phyloP scores from a whole-genome alignment of 2,888 invertebrate genomes.

The Hyposoter dolosus region DNA sequence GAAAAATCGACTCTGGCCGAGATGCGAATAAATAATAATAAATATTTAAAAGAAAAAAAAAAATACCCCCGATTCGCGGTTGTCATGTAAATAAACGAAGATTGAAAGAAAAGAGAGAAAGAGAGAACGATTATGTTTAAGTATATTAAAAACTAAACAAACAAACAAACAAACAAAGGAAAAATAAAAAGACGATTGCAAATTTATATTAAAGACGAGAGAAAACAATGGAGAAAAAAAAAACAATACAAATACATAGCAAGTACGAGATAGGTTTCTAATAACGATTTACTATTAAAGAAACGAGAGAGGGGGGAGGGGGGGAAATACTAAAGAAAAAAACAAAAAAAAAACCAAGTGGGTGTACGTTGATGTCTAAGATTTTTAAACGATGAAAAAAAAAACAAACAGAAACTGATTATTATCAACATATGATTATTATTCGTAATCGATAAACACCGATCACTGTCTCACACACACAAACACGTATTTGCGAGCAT shows the following conservation, averaged over 20 bases:
- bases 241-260: slow-evolving; percentile 79
- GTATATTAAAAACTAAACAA: slow-evolving; percentile 53
- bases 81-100: slow-evolving; percentile 76
- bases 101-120: not conserved
- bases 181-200: slow-evolving; percentile 57
- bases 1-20: slow-evolving; percentile 24
- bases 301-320: not conserved
- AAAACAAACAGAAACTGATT: slow-evolving; percentile 75
- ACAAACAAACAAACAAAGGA: slow-evolving; percentile 27
- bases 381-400: slow-evolving; percentile 80
- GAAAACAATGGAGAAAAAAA: slow-evolving; percentile 56
- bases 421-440: slow-evolving; percentile 80
- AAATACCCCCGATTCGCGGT: slow-evolving; percentile 56
- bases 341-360: slow-evolving; percentile 72
- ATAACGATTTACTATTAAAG: slow-evolving; percentile 83
- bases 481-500: slow-evolving; percentile 45
- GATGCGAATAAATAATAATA: slow-evolving; percentile 40
- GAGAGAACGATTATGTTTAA: slow-evolving; percentile 67
- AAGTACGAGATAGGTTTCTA: slow-evolving; percentile 83
- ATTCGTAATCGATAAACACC: slow-evolving; percentile 77
- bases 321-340: slow-evolving; percentile 22
- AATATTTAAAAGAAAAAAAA: slow-evolving; percentile 44
- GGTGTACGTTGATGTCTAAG: slow-evolving; percentile 84
- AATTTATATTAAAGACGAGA: slow-evolving; percentile 66
- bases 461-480: slow-evolving; percentile 41